These are phyloP conservation scores for Valencia hispanica DNA, from an alignment of 2,797 vertebrate species.

Conservation along the genomic window DNA sequence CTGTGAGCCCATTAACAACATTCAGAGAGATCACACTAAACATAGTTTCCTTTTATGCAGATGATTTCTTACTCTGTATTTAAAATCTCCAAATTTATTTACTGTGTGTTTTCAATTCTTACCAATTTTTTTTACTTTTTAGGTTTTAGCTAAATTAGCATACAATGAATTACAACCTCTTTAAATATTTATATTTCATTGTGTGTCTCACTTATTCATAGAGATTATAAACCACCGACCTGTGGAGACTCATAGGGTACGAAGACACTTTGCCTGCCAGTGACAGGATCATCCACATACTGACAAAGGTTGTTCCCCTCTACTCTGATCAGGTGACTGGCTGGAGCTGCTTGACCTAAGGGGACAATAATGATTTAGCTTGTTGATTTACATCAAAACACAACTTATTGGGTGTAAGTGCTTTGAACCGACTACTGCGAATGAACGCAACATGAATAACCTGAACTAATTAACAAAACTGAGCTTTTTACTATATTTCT, in stretches of 20 bases:
- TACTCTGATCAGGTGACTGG: slow-evolving; percentile 96
- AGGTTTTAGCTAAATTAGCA: neutral
- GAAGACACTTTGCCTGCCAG: slow-evolving; percentile 93
- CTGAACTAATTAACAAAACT: neutral
- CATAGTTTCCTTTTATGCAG: neutral
- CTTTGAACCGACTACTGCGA: neutral
- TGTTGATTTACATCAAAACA: neutral
- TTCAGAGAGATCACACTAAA: neutral
- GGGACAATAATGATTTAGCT: neutral
- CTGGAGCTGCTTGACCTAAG: slow-evolving; percentile 92
- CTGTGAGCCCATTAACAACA: neutral
- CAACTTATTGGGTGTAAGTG: neutral
- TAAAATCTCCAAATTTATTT: neutral
- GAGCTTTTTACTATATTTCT: neutral
- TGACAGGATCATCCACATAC: slow-evolving; percentile 95
- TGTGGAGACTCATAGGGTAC: slow-evolving; percentile 95
- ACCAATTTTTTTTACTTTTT: neutral
- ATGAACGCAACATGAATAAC: neutral
- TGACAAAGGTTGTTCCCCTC: slow-evolving; percentile 95
- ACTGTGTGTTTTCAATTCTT: neutral
- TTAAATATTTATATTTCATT: neutral
- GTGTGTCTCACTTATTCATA: neutral
- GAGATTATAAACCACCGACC: slow-evolving; percentile 76
- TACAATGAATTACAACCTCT: neutral
- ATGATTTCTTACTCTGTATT: neutral